A percentile compares a stretch with the other conserved stretches of the same genome.
Conservation (phyloP, 2,113 vertebrate species). For the Orientallactaga bullata region DNA sequence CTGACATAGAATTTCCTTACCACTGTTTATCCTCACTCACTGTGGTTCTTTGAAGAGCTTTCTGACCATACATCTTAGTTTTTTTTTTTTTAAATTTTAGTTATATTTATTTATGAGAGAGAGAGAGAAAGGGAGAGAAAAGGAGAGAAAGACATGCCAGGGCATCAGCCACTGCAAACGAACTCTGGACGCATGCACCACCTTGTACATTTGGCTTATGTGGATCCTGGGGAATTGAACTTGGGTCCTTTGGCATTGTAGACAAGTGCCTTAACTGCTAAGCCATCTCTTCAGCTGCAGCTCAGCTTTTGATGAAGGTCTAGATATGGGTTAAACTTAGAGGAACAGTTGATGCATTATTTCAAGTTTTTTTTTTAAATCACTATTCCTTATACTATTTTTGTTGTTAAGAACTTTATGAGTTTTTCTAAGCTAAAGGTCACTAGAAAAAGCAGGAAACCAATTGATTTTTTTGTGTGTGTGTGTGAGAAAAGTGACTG, state of each 20-base stretch:
- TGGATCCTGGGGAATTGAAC: no score
- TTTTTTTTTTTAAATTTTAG: no score
- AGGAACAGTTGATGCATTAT: not conserved
- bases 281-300: not conserved
- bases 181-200: no score
- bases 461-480: conserved; percentile 11
- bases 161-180: no score
- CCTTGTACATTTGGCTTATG: no score
- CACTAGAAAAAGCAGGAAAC: not conserved
- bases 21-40: not conserved
- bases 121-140: no score
- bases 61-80: not conserved
- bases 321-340: not conserved
- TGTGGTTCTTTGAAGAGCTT: not conserved
- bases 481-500: conserved; percentile 3
- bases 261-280: no score
- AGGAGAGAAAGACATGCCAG: no score
- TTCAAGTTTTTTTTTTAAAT: not conserved
- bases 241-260: no score
- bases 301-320: not conserved
- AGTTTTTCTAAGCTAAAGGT: not conserved
- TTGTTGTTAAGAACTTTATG: not conserved
- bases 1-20: conserved; percentile 46
- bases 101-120: no score
- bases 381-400: not conserved